Evolutionary conservation across 2,113 vertebrate genomes (phyloP).

Genomic region (Xiphophorus maculatus): DNA sequence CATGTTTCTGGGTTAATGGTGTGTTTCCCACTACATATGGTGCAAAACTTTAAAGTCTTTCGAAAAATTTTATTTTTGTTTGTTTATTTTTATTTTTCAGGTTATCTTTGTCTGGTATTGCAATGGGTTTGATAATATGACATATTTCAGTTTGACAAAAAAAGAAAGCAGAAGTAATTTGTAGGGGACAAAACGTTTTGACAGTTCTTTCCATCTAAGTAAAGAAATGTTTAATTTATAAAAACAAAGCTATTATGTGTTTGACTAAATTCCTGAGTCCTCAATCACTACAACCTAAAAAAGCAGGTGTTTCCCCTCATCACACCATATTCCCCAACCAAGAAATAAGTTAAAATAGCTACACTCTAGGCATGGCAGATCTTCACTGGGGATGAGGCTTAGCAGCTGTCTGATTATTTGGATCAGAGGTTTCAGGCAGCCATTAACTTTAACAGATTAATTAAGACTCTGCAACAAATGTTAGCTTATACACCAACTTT

Average conservation of each 20-base stretch:
- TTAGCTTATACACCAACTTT: background rate
- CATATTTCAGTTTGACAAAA: too few species aligned
- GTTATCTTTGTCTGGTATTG: background rate
- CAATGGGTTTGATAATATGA: background rate
- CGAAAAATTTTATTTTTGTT: background rate
- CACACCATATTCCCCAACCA: conserved; percentile 31
- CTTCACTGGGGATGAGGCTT: conserved; percentile 22
- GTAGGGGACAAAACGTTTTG: background rate
- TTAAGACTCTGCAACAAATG: conserved; percentile 1
- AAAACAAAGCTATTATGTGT: background rate
- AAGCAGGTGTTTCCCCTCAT: conserved; percentile 39
- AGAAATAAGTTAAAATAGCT: conserved; percentile 46
- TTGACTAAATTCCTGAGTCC: conserved; percentile 15
- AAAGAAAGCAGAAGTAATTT: too few species aligned
- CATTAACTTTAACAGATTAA: conserved; percentile 9
- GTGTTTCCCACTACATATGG: background rate
- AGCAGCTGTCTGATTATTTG: conserved; percentile 24
- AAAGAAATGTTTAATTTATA: background rate
- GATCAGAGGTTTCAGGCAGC: conserved; percentile 19
- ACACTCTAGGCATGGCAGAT: conserved; percentile 20
- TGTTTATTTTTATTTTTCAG: too few species aligned
- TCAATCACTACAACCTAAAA: conserved; percentile 25
- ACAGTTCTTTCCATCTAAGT: background rate
- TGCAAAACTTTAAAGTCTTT: background rate
- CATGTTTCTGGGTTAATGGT: background rate